Evolutionary conservation across 2,113 vertebrate genomes (phyloP).

Genomic region (Pampusana beccarii): DNA sequence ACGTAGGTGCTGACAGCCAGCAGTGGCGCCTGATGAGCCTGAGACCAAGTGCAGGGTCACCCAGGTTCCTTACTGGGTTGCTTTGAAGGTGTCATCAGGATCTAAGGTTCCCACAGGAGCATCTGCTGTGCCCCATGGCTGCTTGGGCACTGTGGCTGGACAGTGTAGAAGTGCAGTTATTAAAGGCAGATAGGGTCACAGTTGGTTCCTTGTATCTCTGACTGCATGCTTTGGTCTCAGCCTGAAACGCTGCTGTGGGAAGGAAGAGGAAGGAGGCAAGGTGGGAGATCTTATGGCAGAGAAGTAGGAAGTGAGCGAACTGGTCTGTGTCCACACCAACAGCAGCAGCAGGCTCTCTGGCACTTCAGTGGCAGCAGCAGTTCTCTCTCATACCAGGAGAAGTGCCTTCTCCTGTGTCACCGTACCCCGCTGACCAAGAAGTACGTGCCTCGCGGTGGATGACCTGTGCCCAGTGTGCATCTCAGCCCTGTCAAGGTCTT

Average conservation of each 20-base stretch:
- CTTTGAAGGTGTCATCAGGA: not conserved
- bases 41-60: not conserved
- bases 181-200: not conserved
- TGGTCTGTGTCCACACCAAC: not conserved
- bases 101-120: not conserved
- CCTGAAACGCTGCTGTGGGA: not conserved
- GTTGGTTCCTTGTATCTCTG: not conserved
- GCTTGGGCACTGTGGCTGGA: not conserved
- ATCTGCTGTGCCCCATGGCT: not conserved
- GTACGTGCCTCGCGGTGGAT: not conserved
- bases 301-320: not conserved
- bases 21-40: not conserved
- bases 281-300: not conserved
- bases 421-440: not conserved
- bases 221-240: not conserved
- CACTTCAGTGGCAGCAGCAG: not conserved
- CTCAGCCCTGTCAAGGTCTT: not conserved
- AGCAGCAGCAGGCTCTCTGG: not conserved
- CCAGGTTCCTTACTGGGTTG: not conserved
- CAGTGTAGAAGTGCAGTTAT: not conserved
- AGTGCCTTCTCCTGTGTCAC: not conserved
- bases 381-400: not conserved
- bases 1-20: not conserved
- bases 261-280: not conserved
- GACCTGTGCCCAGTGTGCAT: not conserved